These are phyloP conservation scores for Corapipo altera DNA, from an alignment of 2,113 vertebrate genomes.

Conservation along the genomic window DNA sequence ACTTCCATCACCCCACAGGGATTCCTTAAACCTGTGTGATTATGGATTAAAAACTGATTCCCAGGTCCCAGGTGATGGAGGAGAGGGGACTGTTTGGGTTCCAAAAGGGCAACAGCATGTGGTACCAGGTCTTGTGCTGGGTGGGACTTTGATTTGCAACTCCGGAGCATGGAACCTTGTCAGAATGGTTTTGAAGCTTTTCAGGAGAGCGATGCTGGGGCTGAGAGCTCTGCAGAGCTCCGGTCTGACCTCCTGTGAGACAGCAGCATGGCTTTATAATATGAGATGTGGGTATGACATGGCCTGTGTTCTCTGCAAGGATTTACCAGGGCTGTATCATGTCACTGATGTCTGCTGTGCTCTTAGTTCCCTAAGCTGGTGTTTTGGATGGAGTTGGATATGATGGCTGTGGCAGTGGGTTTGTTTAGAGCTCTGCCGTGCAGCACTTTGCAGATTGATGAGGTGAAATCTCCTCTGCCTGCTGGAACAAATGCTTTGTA, in stretches of 20 bases:
- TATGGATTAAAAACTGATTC: background rate
- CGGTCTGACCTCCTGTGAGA: background rate
- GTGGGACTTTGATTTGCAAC: background rate
- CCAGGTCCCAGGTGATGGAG: background rate
- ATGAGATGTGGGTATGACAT: rapidly evolving
- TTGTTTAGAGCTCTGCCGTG: background rate
- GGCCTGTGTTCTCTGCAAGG: background rate
- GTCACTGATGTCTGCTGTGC: background rate
- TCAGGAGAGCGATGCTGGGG: background rate
- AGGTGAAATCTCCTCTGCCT: background rate
- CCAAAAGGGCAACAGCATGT: background rate
- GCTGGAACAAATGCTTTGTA: background rate
- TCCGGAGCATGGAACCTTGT: rapidly evolving
- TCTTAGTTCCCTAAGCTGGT: background rate
- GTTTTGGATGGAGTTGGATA: rapidly evolving
- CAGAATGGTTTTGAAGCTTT: background rate
- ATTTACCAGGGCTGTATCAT: background rate
- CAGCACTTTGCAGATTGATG: background rate
- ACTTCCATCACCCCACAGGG: rapidly evolving
- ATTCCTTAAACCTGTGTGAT: background rate
- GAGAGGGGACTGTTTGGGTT: background rate
- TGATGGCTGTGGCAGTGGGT: rapidly evolving
- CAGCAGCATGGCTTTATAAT: background rate
- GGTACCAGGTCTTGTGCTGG: background rate
- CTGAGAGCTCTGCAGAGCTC: background rate